Percentiles rank a stretch among this genome's conserved stretches.
Conservation (phyloP, 2,888 invertebrate species). For the Anarsia innoxiella region DNA sequence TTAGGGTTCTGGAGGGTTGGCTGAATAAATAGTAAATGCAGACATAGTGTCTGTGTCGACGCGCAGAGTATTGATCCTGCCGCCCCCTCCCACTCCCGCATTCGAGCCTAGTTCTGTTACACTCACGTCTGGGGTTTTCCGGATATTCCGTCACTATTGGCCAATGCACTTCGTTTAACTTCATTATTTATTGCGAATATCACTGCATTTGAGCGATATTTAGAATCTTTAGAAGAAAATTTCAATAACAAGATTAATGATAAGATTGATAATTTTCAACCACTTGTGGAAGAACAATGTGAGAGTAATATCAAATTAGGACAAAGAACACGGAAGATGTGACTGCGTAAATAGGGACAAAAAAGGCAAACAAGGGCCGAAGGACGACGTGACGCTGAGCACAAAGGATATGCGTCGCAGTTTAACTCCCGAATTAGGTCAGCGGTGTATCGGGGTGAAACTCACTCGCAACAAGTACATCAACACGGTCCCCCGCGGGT, state of each 20-base stretch:
- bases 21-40: slow-evolving; percentile 15
- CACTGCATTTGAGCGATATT: too few species aligned
- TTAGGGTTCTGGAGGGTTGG: too few species aligned
- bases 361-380: slow-evolving; percentile 2
- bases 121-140: slow-evolving; percentile 42
- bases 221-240: too few species aligned
- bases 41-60: slow-evolving; percentile 35
- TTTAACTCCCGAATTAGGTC: slow-evolving; percentile 17
- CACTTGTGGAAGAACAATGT: neutral
- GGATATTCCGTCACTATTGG: too few species aligned
- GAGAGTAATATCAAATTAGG: neutral
- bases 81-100: slow-evolving; percentile 20
- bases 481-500: too few species aligned
- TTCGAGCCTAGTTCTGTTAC: slow-evolving; percentile 38
- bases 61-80: slow-evolving; percentile 34
- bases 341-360: neutral
- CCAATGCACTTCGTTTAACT: too few species aligned
- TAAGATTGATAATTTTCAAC: too few species aligned
- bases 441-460: too few species aligned
- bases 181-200: too few species aligned
- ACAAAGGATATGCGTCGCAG: slow-evolving; percentile 11
- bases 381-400: slow-evolving; percentile 5
- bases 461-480: too few species aligned
- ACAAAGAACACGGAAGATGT: slow-evolving; percentile 3
- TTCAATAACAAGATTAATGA: too few species aligned